Conservation (phyloP, 2,888 invertebrate genomes). For the Mythimna impura region DNA sequence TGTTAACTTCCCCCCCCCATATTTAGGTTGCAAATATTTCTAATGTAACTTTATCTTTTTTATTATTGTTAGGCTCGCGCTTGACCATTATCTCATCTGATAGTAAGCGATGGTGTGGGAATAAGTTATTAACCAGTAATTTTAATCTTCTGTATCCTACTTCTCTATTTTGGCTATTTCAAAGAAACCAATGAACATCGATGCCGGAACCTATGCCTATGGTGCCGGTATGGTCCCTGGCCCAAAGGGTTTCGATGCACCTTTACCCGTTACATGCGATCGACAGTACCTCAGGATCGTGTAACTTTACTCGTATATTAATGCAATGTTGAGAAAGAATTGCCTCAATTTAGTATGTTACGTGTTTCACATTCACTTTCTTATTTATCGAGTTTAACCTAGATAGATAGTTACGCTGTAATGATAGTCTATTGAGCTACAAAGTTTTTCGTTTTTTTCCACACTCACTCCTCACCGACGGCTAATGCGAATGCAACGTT, state of each 20-base stretch:
- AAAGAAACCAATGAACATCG: too few species aligned
- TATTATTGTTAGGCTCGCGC: too few species aligned
- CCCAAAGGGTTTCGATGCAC: not conserved
- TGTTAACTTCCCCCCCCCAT: too few species aligned
- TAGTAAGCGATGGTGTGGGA: too few species aligned
- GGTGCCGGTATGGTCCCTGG: too few species aligned
- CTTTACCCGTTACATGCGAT: not conserved
- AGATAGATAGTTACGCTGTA: conserved; percentile 35
- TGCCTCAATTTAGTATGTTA: conserved; percentile 41
- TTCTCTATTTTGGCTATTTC: too few species aligned
- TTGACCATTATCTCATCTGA: too few species aligned
- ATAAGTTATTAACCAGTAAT: too few species aligned
- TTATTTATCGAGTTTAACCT: conserved; percentile 44
- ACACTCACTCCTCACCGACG: not conserved
- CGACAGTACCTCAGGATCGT: conserved; percentile 21
- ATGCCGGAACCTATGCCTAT: not conserved
- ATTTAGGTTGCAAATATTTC: too few species aligned
- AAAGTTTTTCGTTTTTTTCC: not conserved
- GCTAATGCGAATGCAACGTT: not conserved
- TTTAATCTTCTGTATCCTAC: not conserved
- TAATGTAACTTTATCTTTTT: too few species aligned
- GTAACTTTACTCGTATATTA: conserved; percentile 17
- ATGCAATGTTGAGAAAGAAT: conserved; percentile 25
- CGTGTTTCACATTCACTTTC: conserved; percentile 52
- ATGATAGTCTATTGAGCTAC: conserved; percentile 21